phyloP scores from a whole-genome alignment of 2,113 vertebrate genomes.

The Hippotragus niger region DNA sequence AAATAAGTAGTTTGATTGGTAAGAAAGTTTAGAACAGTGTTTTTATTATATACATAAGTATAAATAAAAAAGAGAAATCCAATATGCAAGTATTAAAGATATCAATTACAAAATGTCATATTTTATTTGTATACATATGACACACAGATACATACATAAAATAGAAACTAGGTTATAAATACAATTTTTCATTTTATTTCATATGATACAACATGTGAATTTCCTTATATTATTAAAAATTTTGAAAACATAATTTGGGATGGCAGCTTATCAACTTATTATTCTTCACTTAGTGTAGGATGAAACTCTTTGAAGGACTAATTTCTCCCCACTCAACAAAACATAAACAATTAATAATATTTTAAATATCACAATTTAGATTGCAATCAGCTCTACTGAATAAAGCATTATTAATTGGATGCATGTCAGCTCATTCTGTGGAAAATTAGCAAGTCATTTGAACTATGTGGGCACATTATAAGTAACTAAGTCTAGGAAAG shows the following conservation, averaged over 20 bases:
- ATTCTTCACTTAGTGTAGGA: slow-evolving; percentile 6
- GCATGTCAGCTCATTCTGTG: slow-evolving; percentile 14
- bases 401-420: slow-evolving; percentile 43
- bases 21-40: background rate
- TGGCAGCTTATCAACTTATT: background rate
- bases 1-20: background rate
- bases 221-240: background rate
- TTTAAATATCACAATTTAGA: slow-evolving; percentile 48
- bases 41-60: background rate
- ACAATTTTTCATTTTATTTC: background rate
- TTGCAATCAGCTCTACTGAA: slow-evolving; percentile 44
- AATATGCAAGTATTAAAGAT: background rate
- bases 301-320: slow-evolving; percentile 17
- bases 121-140: background rate
- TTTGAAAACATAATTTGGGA: background rate
- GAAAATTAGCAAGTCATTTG: background rate
- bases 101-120: background rate
- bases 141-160: background rate
- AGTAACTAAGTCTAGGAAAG: background rate
- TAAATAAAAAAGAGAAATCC: background rate
- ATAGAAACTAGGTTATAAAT: background rate
- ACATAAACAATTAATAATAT: slow-evolving; percentile 55
- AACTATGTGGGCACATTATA: background rate
- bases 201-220: background rate
- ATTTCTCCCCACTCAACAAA: slow-evolving; percentile 11